phyloP scores from a whole-genome alignment of 2,888 invertebrate species.

The Mythimna pallens region DNA sequence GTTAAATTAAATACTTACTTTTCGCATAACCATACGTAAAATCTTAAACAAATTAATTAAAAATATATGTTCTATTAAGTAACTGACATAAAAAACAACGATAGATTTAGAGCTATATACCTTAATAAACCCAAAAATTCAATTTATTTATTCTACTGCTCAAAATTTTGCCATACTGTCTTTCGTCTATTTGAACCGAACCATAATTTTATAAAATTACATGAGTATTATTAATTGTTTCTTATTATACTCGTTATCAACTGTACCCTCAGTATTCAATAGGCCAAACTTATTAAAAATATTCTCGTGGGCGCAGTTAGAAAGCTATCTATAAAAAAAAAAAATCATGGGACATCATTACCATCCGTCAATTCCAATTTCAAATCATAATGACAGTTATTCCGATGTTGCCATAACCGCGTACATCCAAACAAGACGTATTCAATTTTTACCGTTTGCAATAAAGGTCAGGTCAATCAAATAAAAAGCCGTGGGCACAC shows the following conservation, averaged over 20 bases:
- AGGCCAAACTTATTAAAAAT: slow-evolving; percentile 4
- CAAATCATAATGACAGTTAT: slow-evolving; percentile 50
- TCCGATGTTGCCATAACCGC: slow-evolving; percentile 48
- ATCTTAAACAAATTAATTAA: neutral
- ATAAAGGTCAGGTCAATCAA: slow-evolving; percentile 80
- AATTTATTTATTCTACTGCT: no score
- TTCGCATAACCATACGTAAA: neutral
- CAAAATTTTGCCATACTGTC: neutral
- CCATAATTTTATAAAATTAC: neutral
- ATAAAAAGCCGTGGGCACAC: slow-evolving; percentile 75
- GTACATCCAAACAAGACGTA: slow-evolving; percentile 53
- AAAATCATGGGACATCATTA: slow-evolving; percentile 26
- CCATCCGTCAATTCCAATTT: slow-evolving; percentile 41
- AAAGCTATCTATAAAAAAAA: slow-evolving; percentile 23
- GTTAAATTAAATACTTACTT: slow-evolving; percentile 2
- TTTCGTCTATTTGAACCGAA: neutral
- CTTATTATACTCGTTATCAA: neutral
- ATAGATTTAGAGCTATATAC: neutral
- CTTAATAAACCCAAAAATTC: neutral
- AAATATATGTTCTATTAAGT: neutral
- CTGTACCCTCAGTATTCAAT: neutral
- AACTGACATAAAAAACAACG: slow-evolving; percentile 8
- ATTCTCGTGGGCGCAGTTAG: slow-evolving; percentile 2
- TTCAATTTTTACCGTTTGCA: slow-evolving; percentile 58
- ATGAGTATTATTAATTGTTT: neutral